Evolutionary conservation across 2,113 vertebrate species (phyloP).

Genomic region (Lagenorhynchus albirostris): DNA sequence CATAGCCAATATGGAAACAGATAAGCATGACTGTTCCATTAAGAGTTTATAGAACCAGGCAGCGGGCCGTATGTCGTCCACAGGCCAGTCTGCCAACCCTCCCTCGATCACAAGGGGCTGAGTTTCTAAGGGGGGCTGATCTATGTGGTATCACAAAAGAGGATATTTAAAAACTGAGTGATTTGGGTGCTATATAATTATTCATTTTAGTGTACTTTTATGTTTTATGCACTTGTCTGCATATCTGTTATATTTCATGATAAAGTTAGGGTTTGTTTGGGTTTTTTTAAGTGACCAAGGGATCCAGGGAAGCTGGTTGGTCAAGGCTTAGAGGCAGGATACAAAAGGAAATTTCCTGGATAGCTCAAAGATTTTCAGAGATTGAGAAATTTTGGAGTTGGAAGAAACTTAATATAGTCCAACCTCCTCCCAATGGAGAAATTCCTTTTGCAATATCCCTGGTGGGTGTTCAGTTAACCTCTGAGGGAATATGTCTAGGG

Average conservation of each 20-base stretch:
- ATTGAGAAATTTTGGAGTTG: neutral
- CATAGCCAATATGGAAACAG: neutral
- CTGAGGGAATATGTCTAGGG: no score
- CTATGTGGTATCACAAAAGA: neutral
- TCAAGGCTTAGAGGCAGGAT: neutral
- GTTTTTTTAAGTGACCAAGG: neutral
- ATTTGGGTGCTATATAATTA: neutral
- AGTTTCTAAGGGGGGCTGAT: neutral
- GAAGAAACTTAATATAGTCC: neutral
- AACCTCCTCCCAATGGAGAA: neutral
- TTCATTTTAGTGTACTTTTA: neutral
- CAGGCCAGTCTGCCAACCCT: neutral
- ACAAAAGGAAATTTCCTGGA: neutral
- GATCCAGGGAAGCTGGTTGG: neutral
- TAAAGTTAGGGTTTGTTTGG: neutral
- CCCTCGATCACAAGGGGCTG: neutral
- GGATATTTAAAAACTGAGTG: neutral
- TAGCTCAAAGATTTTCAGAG: neutral
- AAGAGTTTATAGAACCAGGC: neutral
- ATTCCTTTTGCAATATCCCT: neutral
- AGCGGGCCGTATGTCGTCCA: neutral
- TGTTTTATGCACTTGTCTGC: neutral
- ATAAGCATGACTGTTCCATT: neutral
- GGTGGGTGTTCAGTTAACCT: neutral
- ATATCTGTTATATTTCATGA: neutral